Conservation (phyloP, 2,113 vertebrate genomes). For the Tor tambroides region DNA sequence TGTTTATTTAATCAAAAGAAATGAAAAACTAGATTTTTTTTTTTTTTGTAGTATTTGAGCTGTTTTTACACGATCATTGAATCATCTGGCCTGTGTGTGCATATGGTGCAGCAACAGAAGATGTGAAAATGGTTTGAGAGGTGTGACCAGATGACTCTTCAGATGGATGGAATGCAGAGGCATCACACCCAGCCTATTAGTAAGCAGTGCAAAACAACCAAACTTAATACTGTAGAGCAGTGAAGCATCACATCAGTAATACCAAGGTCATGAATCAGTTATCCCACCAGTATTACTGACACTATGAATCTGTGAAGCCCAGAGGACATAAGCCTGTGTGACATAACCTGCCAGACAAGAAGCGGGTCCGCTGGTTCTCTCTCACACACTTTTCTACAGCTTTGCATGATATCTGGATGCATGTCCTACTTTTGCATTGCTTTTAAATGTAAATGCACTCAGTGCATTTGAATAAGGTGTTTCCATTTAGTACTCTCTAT, state of each 20-base stretch:
- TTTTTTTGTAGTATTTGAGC: neutral
- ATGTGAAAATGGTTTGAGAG: neutral
- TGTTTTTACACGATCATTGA: neutral
- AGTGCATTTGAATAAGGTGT: neutral
- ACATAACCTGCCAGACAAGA: slow-evolving; percentile 16
- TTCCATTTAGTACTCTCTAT: neutral
- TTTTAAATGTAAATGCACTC: slow-evolving; percentile 16
- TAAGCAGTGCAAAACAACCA: neutral
- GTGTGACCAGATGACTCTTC: slow-evolving; percentile 1
- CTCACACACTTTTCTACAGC: neutral
- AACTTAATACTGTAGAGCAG: neutral
- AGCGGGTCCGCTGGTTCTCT: neutral
- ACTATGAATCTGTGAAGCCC: slow-evolving; percentile 5
- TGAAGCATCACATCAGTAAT: neutral
- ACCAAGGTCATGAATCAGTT: neutral
- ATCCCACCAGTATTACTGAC: neutral
- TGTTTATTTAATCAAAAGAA: neutral
- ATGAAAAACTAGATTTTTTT: neutral
- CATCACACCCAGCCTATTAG: neutral
- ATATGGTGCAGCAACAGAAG: neutral
- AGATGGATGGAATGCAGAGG: neutral
- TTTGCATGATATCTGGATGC: slow-evolving; percentile 1
- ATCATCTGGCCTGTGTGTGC: neutral
- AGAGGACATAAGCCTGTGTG: slow-evolving; percentile 10
- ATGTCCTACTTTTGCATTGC: neutral